Percentiles rank a stretch among this genome's conserved stretches.
phyloP scores from a whole-genome alignment of 2,113 vertebrate species.

The Enhydra lutris region DNA sequence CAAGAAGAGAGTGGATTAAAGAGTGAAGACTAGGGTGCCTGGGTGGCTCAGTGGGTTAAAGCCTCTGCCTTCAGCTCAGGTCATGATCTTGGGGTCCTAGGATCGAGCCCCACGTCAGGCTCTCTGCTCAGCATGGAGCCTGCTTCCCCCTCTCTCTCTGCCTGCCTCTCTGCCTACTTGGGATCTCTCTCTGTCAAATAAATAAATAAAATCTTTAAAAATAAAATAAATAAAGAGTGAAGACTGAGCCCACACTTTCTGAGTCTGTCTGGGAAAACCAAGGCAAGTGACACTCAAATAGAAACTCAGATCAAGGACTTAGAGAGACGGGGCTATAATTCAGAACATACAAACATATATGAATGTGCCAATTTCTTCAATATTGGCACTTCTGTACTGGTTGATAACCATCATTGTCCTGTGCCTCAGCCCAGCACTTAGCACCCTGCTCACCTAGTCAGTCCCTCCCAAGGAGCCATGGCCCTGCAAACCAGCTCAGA shows the following conservation, averaged over 20 bases:
- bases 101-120: too few species aligned
- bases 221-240: neutral
- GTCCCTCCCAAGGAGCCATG: rapidly evolving
- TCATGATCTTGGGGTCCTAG: too few species aligned
- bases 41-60: too few species aligned
- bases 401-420: neutral
- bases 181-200: too few species aligned
- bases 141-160: too few species aligned
- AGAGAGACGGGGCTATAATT: neutral
- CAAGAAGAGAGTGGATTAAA: neutral
- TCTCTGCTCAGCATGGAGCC: too few species aligned
- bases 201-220: too few species aligned
- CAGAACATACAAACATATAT: neutral
- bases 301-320: neutral
- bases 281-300: neutral
- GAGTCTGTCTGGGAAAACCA: neutral
- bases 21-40: neutral
- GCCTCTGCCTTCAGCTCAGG: too few species aligned
- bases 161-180: too few species aligned
- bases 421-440: neutral
- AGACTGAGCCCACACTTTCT: neutral
- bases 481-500: neutral
- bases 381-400: neutral
- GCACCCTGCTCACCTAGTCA: rapidly evolving
- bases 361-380: neutral